Evolutionary conservation across 2,797 vertebrate genomes (phyloP), one percentile per base, ranked within the genome.

Genomic region (Hipposideros larvatus): DNA sequence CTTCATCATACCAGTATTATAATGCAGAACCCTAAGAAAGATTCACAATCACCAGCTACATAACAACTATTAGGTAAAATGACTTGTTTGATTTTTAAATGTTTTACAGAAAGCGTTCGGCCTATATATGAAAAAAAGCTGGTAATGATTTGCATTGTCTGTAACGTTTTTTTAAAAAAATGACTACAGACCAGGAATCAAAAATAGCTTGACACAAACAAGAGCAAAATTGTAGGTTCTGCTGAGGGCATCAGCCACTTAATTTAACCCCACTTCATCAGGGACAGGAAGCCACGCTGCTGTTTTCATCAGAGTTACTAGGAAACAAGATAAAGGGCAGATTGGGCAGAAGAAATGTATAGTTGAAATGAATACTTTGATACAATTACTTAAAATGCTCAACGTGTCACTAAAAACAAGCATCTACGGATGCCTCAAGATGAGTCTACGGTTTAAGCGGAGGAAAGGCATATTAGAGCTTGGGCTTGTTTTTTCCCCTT

Each of bases 181-280:
- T 21, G 1, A 41, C 78, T 70, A 84, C 41, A 96, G 73, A 88
- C 90, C 78, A 94, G 55, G 46, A 96, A 92, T 93, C 91, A 95
- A 96, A 98, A 98, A 97, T 96, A 98, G 96, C 88, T 95, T 91
- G 92, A 95, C 95, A 95, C 70, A 98, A 97, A 96, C 97, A 98
- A 96, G 94, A 86, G 79, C 86, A 95, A 97, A 98, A 97, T 91
- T 95, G 95, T 55, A 96, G 97, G 97, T 95, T 96, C 77, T 87
- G 66, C 87, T 63, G 88, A 96, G 88, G 83, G 66, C 82, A 95
- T 84, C 83, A 43, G 96, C 79, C 96, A 91, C 94, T 97, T 96
- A 73, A 91, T 75, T 96, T 94, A 96, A 89, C 92, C 75, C 88
- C 37, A 73, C 71, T 96, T 92, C 90, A 57, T 59, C 70, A 71